phyloP scores from a whole-genome alignment of 2,797 vertebrate genomes.

The Syncerus caffer region DNA sequence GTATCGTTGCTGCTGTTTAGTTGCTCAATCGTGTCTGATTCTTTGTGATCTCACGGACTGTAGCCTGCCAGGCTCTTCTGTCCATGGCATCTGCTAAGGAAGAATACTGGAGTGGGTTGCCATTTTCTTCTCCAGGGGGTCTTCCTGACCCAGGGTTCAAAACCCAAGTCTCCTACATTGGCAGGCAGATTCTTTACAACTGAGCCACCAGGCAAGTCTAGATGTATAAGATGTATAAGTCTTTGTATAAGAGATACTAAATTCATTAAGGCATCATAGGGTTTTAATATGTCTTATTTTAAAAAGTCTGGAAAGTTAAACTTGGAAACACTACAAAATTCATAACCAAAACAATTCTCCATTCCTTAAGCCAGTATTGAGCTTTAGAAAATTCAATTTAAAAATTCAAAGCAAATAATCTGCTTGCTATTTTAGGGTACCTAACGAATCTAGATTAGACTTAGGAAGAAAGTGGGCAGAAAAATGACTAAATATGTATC shows the following conservation, averaged over 20 bases:
- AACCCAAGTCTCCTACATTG: background rate
- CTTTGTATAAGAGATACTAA: conserved; percentile 1
- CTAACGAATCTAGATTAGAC: background rate
- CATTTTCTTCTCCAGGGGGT: background rate
- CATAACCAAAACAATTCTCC: conserved; percentile 31
- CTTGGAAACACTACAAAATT: conserved; percentile 33
- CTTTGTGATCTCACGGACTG: background rate
- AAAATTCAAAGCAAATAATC: conserved; percentile 32
- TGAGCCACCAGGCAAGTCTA: background rate
- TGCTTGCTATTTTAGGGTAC: background rate
- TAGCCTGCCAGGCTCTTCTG: background rate
- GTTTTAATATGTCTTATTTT: conserved; percentile 38
- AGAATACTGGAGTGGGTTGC: background rate
- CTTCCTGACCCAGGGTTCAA: background rate
- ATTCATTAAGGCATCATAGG: background rate
- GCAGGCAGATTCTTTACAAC: background rate
- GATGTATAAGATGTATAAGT: no score
- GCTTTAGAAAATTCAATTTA: background rate
- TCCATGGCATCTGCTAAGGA: background rate
- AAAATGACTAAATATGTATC: background rate
- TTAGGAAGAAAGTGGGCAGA: background rate
- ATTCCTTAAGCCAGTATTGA: background rate
- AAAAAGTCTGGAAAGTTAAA: conserved; percentile 38
- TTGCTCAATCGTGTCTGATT: fast-evolving
- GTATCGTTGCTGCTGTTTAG: background rate